A percentile compares a stretch with the other conserved stretches of the same genome.
Conservation (phyloP, 2,888 invertebrate species). For the Andrena dorsata region DNA sequence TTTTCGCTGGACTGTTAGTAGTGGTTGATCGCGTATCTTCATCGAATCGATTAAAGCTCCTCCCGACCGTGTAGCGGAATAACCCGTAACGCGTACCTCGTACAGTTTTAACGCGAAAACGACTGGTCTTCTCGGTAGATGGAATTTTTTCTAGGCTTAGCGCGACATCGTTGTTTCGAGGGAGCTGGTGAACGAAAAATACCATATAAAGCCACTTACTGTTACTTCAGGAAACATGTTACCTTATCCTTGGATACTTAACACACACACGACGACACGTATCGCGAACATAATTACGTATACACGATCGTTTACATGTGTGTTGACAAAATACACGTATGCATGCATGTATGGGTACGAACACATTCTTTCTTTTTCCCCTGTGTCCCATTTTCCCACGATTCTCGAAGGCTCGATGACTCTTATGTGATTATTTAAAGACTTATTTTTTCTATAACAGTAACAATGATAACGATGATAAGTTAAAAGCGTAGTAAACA, state of each 20-base stretch:
- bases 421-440: constrained; percentile 85
- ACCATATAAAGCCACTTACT: constrained; percentile 63
- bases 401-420: constrained; percentile 78
- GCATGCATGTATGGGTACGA: constrained; percentile 68
- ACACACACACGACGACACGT: constrained; percentile 20
- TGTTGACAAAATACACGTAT: constrained; percentile 45
- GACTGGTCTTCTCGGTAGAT: constrained; percentile 73
- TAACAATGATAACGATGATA: constrained; percentile 77
- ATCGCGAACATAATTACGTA: constrained; percentile 14
- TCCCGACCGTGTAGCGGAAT: constrained; percentile 63
- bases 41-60: constrained; percentile 73
- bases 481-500: constrained; percentile 78
- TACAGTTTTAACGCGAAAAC: constrained; percentile 66
- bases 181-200: constrained; percentile 57
- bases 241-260: constrained; percentile 47
- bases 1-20: constrained; percentile 58
- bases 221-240: constrained; percentile 49
- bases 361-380: constrained; percentile 51
- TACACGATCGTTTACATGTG: constrained; percentile 41
- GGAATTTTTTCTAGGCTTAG: constrained; percentile 71
- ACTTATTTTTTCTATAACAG: constrained; percentile 84
- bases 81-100: constrained; percentile 63
- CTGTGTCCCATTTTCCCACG: constrained; percentile 22
- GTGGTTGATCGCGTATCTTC: constrained; percentile 67
- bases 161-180: constrained; percentile 63